A percentile compares a stretch with the other conserved stretches of the same genome.
Evolutionary conservation across 2,113 vertebrate species (phyloP).

Genomic region (Gavia stellata): DNA sequence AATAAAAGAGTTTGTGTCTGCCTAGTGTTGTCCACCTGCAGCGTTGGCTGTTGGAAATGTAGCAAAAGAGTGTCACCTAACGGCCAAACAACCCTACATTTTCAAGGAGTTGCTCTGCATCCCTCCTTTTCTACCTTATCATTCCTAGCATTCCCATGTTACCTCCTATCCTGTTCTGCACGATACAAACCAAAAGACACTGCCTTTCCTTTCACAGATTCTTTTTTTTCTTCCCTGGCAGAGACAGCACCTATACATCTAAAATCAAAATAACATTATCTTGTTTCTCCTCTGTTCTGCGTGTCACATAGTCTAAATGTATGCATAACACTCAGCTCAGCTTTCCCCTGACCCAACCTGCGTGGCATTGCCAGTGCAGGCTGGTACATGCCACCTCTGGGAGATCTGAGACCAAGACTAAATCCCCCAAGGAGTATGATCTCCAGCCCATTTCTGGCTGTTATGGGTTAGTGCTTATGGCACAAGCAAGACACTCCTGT

Average conservation of each 20-base stretch:
- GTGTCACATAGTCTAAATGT: too few relatives aligned
- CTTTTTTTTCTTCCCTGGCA: neutral
- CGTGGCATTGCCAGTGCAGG: neutral
- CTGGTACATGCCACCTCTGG: neutral
- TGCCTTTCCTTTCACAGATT: neutral
- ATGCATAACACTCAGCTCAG: neutral
- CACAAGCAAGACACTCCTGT: neutral
- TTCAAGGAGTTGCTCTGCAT: neutral
- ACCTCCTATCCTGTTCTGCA: neutral
- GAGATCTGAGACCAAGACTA: neutral
- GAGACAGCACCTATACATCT: neutral
- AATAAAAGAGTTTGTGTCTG: neutral
- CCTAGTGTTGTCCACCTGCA: neutral
- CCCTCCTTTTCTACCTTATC: neutral
- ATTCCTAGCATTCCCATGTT: neutral
- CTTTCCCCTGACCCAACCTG: neutral
- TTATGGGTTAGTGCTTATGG: neutral
- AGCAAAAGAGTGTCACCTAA: constrained; percentile 55
- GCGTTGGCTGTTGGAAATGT: neutral
- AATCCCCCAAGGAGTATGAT: neutral
- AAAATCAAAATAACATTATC: neutral
- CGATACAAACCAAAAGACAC: accelerated
- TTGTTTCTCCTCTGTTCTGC: neutral
- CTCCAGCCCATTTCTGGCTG: neutral
- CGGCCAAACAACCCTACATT: neutral